phyloP scores from a whole-genome alignment of 2,113 vertebrate genomes.

The Nothoprocta pentlandii region DNA sequence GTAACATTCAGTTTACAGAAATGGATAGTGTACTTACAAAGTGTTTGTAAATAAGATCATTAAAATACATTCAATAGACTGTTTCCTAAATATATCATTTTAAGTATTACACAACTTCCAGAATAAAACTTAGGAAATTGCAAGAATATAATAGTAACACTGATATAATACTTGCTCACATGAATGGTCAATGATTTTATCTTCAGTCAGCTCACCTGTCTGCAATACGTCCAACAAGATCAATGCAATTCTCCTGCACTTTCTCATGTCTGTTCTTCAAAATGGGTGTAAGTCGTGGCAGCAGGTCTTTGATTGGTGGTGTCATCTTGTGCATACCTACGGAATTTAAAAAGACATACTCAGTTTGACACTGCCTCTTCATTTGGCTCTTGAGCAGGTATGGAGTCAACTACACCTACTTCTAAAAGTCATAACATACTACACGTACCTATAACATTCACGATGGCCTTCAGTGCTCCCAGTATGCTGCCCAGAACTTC shows the following conservation, averaged over 20 bases:
- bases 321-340: constrained; percentile 99
- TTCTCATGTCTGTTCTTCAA: constrained; percentile 99
- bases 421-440: too few relatives aligned
- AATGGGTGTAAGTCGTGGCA: constrained; percentile 96
- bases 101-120: neutral
- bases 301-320: constrained; percentile 96
- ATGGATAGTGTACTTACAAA: neutral
- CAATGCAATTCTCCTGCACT: constrained; percentile 98
- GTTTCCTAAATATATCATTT: neutral
- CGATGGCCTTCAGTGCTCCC: constrained; percentile 96
- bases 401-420: neutral
- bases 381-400: neutral
- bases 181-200: neutral
- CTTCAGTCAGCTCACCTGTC: constrained; percentile 84
- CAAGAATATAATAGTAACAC: neutral
- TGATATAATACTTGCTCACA: neutral
- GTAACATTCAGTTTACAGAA: neutral
- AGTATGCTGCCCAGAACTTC: constrained; percentile 98
- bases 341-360: neutral
- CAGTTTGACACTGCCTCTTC: neutral
- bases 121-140: neutral
- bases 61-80: rapidly evolving
- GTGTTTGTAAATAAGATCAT: neutral
- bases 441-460: constrained; percentile 95
- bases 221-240: constrained; percentile 97